Evolutionary conservation across 2,888 invertebrate genomes (phyloP).

Genomic region (Sepioteuthis lessoniana): DNA sequence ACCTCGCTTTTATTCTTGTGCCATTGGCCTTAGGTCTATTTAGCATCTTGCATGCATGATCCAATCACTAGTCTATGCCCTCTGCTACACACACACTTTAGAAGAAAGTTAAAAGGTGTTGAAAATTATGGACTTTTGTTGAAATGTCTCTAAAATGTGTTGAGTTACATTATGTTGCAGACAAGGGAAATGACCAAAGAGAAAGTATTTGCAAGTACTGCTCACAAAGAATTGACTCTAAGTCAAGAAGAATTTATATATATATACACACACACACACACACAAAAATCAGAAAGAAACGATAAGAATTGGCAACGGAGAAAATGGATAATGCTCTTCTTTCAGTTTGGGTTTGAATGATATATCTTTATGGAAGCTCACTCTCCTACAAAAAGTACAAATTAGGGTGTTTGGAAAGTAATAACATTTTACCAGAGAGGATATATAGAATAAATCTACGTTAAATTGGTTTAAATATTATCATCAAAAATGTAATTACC

Average conservation of each 20-base stretch:
- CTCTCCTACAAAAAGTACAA: neutral
- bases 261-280: no score
- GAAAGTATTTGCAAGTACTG: neutral
- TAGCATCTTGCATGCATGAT: conserved; percentile 5
- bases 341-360: neutral
- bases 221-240: neutral
- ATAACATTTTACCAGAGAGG: no score
- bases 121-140: neutral
- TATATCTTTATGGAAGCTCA: neutral
- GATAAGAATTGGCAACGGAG: neutral
- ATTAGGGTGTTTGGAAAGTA: no score
- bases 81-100: neutral
- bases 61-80: neutral
- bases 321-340: neutral
- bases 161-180: neutral
- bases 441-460: no score
- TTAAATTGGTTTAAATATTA: no score
- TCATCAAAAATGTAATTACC: no score
- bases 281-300: neutral
- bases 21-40: neutral
- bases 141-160: neutral
- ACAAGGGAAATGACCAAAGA: conserved; percentile 7
- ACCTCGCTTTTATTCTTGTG: neutral
- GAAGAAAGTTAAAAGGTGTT: neutral
- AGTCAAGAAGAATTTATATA: neutral